Evolutionary conservation across 2,797 vertebrate species (phyloP).

Genomic region (Chelon auratus): DNA sequence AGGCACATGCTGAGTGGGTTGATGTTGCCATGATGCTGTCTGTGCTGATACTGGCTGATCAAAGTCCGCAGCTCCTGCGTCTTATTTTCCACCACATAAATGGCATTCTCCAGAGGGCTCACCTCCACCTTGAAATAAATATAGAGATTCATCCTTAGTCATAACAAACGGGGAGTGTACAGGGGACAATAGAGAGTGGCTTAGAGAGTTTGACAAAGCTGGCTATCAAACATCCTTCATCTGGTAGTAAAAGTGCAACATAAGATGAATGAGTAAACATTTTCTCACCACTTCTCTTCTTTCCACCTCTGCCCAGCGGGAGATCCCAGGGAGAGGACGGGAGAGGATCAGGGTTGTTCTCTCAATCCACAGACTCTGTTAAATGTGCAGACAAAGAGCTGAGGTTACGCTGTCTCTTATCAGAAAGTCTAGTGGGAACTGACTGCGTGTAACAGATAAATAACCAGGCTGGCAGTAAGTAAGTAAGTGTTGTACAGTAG

Average conservation of each 20-base stretch:
- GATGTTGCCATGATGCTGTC: slow-evolving; percentile 96
- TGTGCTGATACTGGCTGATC: slow-evolving; percentile 98
- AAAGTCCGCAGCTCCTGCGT: slow-evolving; percentile 96
- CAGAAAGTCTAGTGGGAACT: background rate
- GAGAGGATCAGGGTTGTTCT: slow-evolving; percentile 96
- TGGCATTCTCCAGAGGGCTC: slow-evolving; percentile 97
- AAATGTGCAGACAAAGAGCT: slow-evolving; percentile 37
- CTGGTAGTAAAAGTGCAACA: background rate
- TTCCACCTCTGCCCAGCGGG: slow-evolving; percentile 98
- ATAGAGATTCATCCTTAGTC: background rate
- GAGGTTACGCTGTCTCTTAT: slow-evolving; percentile 5
- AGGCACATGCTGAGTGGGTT: slow-evolving; percentile 99
- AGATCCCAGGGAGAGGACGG: slow-evolving; percentile 96
- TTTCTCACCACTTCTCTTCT: slow-evolving; percentile 95
- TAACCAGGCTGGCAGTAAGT: slow-evolving; percentile 14
- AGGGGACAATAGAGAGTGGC: background rate
- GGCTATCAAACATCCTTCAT: background rate
- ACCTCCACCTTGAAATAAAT: slow-evolving; percentile 90
- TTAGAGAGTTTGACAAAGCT: background rate
- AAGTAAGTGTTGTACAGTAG: background rate
- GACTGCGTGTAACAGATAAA: slow-evolving; percentile 15
- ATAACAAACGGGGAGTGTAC: background rate
- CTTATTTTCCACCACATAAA: slow-evolving; percentile 99
- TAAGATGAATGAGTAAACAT: slow-evolving; percentile 3
- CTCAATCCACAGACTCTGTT: slow-evolving; percentile 93